phyloP scores from a whole-genome alignment of 2,888 invertebrate species.

The Halocaridina rubra region DNA sequence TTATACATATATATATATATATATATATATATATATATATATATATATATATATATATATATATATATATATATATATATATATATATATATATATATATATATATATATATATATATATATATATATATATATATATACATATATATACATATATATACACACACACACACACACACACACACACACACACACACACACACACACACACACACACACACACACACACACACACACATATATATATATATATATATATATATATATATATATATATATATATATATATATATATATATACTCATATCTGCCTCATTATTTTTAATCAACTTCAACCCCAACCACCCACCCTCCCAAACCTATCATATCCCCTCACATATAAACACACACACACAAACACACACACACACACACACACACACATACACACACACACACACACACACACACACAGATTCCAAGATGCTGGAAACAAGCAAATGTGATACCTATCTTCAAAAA shows the following conservation, averaged over 20 bases:
- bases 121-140: background rate
- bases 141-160: background rate
- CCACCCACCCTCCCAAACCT: too few species aligned
- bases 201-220: background rate
- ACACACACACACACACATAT: background rate
- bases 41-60: background rate
- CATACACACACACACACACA: too few species aligned
- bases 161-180: background rate
- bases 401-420: too few species aligned
- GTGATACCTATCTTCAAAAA: too few species aligned
- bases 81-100: background rate
- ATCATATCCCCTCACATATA: too few species aligned
- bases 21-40: too few species aligned
- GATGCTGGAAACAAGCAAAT: too few species aligned
- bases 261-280: background rate
- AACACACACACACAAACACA: too few species aligned
- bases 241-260: constrained; percentile 14
- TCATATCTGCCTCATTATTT: too few species aligned
- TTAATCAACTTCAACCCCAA: too few species aligned
- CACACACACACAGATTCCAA: too few species aligned
- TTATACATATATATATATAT: background rate
- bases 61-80: background rate
- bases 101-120: background rate
- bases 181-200: background rate
- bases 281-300: background rate